phyloP scores from a whole-genome alignment of 2,113 vertebrate genomes.

The Ramphastos sulfuratus region DNA sequence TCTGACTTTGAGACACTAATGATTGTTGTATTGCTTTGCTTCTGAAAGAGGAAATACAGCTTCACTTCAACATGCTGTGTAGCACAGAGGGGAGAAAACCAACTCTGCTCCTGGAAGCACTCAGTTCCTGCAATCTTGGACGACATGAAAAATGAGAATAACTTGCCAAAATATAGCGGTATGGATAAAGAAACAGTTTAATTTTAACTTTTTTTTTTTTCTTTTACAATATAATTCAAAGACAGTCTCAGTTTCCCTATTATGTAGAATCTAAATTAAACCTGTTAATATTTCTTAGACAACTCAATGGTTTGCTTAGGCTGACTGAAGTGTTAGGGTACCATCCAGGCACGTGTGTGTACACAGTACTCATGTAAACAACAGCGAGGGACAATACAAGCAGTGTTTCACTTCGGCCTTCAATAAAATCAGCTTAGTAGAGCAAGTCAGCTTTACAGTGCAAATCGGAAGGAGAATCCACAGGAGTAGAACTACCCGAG shows the following conservation, averaged over 20 bases:
- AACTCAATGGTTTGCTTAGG: conserved; percentile 55
- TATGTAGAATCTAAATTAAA: conserved; percentile 37
- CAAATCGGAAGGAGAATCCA: conserved; percentile 40
- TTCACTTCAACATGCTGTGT: not conserved
- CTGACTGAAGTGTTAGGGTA: conserved; percentile 44
- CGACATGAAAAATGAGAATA: not conserved
- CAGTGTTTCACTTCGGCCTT: conserved; percentile 47
- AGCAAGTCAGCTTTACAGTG: conserved; percentile 56
- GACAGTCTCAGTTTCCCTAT: conserved; percentile 54
- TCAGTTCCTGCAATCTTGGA: not conserved
- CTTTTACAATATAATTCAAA: conserved; percentile 52
- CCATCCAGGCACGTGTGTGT: conserved; percentile 49
- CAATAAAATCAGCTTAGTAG: conserved; percentile 24
- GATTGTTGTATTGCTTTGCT: not conserved
- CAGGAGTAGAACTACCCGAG: not conserved
- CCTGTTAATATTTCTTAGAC: conserved; percentile 56
- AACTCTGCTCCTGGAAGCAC: not conserved
- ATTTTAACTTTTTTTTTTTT: conserved; percentile 38
- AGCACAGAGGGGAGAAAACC: not conserved
- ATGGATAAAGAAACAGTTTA: conserved; percentile 68
- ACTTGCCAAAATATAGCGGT: conserved; percentile 37
- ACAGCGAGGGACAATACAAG: conserved; percentile 59
- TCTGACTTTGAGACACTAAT: not conserved
- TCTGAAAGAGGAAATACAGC: not conserved
- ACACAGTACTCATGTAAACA: conserved; percentile 65